Base-by-base conservation (phyloP, 2,113 vertebrate species). In the Desmodus rotundus region DNA sequence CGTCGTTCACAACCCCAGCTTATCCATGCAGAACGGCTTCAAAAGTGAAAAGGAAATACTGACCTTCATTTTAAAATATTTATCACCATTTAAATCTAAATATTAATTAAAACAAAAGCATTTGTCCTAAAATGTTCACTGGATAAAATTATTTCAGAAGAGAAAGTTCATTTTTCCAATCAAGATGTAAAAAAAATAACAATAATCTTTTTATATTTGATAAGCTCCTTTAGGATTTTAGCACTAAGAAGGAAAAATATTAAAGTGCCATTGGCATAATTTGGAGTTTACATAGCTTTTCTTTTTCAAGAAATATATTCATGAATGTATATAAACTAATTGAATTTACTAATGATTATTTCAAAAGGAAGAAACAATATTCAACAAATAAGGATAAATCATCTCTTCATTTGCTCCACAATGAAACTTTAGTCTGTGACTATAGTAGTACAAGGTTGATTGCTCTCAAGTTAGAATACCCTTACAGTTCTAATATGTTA, bases 171-270 rank as follows among this genome's bases (percentile, higher is more conserved):
- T 17, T 91, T 83, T 87, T 45, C 11, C 7, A 72, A 19, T 2
- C 24, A 80, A 70, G 13, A 38, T 87, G 0, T 52, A 31, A 85
- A 54, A 11, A 11, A 1, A 87, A 45, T 10, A 76, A 15, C 3
- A 41, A 4, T 54, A 10, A 10, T 28, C 54, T 93, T 95, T 50
- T 58, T 9, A n/a, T 28, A 24, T 26, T 89, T 89, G 14, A 54
- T 2, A 28, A 92, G 2, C 8, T 96, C 7, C 38, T 76, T 50
- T 61, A 58, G 72, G 73, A 96, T 86, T 95, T 94, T 54, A 92
- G 6, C 0, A 9, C 9, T 93, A 86, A 68, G 82, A 91, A 82
- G 31, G 14, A 74, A 9, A 89, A 86, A 68, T 87, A 76, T 56
- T 89, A 31, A 3, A 67, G 8, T 52, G 17, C 11, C 19, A 17